Percentiles rank a stretch among this genome's conserved stretches.
These are phyloP conservation scores for Litocranius walleri DNA, from an alignment of 2,113 vertebrate species.

Conservation along the genomic window DNA sequence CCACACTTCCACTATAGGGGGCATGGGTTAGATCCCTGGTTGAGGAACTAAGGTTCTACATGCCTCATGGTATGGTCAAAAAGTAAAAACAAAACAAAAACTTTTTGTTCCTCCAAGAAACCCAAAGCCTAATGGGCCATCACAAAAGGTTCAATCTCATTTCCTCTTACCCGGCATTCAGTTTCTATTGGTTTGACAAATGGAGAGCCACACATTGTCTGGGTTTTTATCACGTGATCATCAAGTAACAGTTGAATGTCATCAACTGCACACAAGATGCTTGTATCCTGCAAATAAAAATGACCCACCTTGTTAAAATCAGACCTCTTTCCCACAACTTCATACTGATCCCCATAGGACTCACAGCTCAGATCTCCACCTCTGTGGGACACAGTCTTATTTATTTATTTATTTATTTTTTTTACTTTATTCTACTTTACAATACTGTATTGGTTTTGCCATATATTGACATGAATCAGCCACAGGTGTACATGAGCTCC, in stretches of 20 bases:
- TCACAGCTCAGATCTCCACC: not conserved
- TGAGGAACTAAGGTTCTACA: not conserved
- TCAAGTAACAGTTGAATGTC: slow-evolving; percentile 93
- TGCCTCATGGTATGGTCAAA: not conserved
- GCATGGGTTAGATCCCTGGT: not conserved
- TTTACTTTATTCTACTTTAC: too few relatives aligned
- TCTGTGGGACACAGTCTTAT: not conserved
- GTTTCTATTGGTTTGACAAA: slow-evolving; percentile 92
- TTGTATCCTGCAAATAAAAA: slow-evolving; percentile 83
- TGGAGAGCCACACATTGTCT: slow-evolving; percentile 92
- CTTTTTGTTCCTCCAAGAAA: not conserved
- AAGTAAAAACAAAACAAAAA: not conserved
- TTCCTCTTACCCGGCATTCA: slow-evolving; percentile 87
- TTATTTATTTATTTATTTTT: too few relatives aligned
- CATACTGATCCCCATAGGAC: not conserved
- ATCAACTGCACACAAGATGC: slow-evolving; percentile 88
- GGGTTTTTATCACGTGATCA: slow-evolving; percentile 92
- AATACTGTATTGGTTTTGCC: too few relatives aligned
- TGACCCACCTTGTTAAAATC: not conserved
- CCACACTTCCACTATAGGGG: not conserved
- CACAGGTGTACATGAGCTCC: too few relatives aligned
- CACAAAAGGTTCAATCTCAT: not conserved
- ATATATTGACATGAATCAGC: too few relatives aligned
- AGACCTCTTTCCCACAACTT: not conserved
- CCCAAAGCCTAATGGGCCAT: not conserved